Evolutionary conservation across 2,113 vertebrate species (phyloP).

Genomic region (Cinclus mexicanus): DNA sequence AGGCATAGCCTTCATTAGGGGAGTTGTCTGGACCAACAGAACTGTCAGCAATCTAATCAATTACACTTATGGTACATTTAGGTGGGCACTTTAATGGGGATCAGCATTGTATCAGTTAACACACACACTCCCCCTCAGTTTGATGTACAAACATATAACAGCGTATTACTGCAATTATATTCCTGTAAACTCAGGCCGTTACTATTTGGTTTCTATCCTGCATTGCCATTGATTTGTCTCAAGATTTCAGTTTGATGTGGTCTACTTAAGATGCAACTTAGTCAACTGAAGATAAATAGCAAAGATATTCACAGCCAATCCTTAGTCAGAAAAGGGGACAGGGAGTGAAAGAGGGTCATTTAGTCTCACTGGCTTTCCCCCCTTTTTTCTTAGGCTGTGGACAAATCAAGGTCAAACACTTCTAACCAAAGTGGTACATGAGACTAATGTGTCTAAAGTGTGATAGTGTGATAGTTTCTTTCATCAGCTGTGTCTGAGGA

Average conservation of each 20-base stretch:
- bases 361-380: not conserved
- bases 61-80: not conserved
- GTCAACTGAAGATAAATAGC: not conserved
- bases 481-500: not conserved
- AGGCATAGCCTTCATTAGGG: not conserved
- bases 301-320: not conserved
- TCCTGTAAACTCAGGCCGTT: not conserved
- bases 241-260: not conserved
- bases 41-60: not conserved
- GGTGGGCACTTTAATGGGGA: not conserved
- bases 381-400: not conserved
- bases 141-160: not conserved
- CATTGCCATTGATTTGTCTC: not conserved
- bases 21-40: not conserved
- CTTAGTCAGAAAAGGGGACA: not conserved
- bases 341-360: not conserved
- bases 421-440: not conserved
- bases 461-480: not conserved
- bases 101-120: not conserved
- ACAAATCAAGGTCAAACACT: not conserved
- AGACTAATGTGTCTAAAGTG: not conserved
- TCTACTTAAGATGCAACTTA: not conserved
- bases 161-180: not conserved
- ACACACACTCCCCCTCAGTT: fast-evolving
- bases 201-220: not conserved